Conservation (phyloP, 1,140 invertebrate species). For the Pantala flavescens region DNA sequence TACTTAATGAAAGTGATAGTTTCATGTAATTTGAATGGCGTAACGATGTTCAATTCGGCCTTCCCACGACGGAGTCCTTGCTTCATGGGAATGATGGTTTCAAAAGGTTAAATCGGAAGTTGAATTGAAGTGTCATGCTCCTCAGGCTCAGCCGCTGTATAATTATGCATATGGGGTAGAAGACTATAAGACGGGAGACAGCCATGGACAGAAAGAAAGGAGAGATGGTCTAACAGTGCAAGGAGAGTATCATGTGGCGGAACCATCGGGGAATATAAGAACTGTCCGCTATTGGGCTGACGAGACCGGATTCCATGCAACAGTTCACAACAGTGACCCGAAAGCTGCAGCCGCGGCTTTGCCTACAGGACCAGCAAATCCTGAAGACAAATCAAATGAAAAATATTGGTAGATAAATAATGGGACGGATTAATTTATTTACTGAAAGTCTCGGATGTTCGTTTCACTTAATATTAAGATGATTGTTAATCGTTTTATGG, state of each 20-base stretch:
- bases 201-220: constrained; percentile 42
- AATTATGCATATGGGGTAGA: neutral
- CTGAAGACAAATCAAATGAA: neutral
- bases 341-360: neutral
- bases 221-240: constrained; percentile 44
- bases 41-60: too few species aligned
- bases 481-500: too few species aligned
- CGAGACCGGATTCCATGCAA: constrained; percentile 29
- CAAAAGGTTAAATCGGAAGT: too few species aligned
- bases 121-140: neutral
- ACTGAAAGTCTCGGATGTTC: too few species aligned
- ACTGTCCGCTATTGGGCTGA: constrained; percentile 26
- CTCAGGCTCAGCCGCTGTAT: neutral
- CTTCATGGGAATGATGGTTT: too few species aligned
- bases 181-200: neutral
- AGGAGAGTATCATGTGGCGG: constrained; percentile 33
- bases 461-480: too few species aligned
- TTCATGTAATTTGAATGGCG: too few species aligned
- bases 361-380: neutral
- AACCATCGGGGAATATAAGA: constrained; percentile 24
- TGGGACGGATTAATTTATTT: neutral
- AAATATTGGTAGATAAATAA: neutral
- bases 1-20: too few species aligned
- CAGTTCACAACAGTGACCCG: constrained; percentile 11
- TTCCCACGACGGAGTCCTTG: too few species aligned